Evolutionary conservation across 2,797 vertebrate species (phyloP), one percentile per base, ranked within the genome.

Genomic region (Moxostoma hubbsi): DNA sequence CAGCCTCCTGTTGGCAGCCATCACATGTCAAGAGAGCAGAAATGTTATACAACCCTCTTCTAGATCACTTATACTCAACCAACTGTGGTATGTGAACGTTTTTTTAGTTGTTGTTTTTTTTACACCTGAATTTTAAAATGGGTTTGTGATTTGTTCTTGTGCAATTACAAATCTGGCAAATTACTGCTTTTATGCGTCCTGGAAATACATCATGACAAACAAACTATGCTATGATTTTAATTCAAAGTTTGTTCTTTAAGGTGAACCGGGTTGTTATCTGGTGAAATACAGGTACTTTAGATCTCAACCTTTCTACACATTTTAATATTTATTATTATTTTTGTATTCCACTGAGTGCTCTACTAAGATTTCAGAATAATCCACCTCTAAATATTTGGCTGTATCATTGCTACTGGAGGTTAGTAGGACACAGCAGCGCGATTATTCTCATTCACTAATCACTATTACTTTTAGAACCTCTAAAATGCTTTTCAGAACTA

Each of bases 51-150:
- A 5, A 80, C 7, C 13, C 76, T 78, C 65, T 77, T 73, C 6
- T 54, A 86, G 84, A 18, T 54, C 84, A 85, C 88, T 89, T 90
- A 88, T 74, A 64, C 86, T 86, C 61, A 50, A 73, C 88, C 77
- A 82, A 80, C 67, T 62, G 0, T 87, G 87, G 82, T 86, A 86
- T 85, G 69, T 59, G 55, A 59, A 65, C 63, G 55, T 72, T 78
- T 72, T 70, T 45, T 66, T 63, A 69, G 49, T 66, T 70, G 50
- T 24, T 24, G 2, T 24, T 24, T 24, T 24, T 24, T 24, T 24
- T 24, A 24, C 24, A 24, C 24, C 24, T 24, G 24, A 24, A 1
- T 24, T 2, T 24, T 24, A 43, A 75, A 62, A 77, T 11, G 11
- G 61, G 16, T 15, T 54, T 15, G 8, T 51, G 18, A 12, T 68